These are phyloP conservation scores for Leucoraja erinaceus DNA, from an alignment of 2,113 vertebrate genomes.

Conservation along the genomic window DNA sequence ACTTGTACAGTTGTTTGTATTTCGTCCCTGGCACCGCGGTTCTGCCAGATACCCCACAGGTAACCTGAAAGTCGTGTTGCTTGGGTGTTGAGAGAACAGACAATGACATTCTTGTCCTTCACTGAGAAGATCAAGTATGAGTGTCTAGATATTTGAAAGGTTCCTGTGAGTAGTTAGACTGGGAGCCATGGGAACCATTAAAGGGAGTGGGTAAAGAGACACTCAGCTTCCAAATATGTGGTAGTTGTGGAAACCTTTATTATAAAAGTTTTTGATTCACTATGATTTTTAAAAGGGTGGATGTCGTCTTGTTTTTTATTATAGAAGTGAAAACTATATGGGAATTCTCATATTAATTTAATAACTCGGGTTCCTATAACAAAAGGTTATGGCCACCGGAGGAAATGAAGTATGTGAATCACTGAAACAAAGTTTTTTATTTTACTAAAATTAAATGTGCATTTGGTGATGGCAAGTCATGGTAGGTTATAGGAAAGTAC, in stretches of 20 bases:
- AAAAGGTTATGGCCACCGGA: background rate
- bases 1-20: constrained; percentile 26
- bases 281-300: background rate
- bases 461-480: background rate
- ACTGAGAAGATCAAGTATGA: constrained; percentile 10
- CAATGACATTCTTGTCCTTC: background rate
- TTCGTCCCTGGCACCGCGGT: background rate
- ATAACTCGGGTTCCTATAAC: background rate
- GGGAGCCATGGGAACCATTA: constrained; percentile 15
- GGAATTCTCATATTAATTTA: background rate
- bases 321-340: background rate
- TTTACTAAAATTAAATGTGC: constrained; percentile 33
- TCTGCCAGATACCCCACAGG: background rate
- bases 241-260: background rate
- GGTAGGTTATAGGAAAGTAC: background rate
- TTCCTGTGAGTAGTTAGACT: background rate
- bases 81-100: background rate
- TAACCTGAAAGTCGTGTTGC: constrained; percentile 1
- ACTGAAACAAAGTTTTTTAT: background rate
- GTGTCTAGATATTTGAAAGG: constrained; percentile 29
- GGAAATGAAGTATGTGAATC: background rate
- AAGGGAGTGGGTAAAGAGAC: background rate
- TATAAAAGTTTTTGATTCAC: background rate
- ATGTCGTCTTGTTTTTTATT: background rate
- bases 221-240: background rate